Base-by-base conservation (phyloP, 2,797 vertebrate genomes). In the Masticophis lateralis region DNA sequence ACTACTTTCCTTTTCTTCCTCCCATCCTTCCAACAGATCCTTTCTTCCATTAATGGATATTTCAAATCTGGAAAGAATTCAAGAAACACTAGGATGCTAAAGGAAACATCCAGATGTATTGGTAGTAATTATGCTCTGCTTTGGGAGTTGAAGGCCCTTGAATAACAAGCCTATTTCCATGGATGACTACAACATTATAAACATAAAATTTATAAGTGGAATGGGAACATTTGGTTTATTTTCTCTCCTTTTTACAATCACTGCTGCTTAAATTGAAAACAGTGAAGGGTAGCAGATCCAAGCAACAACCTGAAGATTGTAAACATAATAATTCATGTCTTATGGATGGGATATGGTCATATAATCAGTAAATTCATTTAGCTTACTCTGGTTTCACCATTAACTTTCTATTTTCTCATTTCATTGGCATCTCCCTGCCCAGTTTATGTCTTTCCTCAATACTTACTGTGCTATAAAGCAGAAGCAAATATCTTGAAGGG, bases 341-440 rank as follows among this genome's bases (percentile, higher is more conserved):
- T 97, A 96, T 96, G 97, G 97, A 97, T 97, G 95, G 95, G 97
- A 96, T 97, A 97, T 97, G 97, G 97, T 97, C 97, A 97, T 96
- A 97, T 97, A 97, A 97, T 97, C 97, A 97, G 97, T 97, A 97
- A 97, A 97, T 97, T 97, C 97, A 97, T 97, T 97, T 97, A 97
- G 95, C 92, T 94, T 96, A 96, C 97, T 97, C 96, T 96, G 95
- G 96, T 97, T 97, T 97, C 96, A 95, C 97, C 96, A 97, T 97
- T 97, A 97, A 96, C 96, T 97, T 97, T 97, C 96, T 97, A 96
- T 97, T 97, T 97, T 97, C 96, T 97, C 96, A 97, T 97, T 97
- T 97, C 96, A 95, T 93, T 97, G 97, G 96, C 97, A 97, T 97
- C 97, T 97, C 95, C 92, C 95, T 97, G 96, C 96, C 96, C 96